Evolutionary conservation across 1,140 invertebrate genomes (phyloP).

Genomic region (Drosophila azteca): DNA sequence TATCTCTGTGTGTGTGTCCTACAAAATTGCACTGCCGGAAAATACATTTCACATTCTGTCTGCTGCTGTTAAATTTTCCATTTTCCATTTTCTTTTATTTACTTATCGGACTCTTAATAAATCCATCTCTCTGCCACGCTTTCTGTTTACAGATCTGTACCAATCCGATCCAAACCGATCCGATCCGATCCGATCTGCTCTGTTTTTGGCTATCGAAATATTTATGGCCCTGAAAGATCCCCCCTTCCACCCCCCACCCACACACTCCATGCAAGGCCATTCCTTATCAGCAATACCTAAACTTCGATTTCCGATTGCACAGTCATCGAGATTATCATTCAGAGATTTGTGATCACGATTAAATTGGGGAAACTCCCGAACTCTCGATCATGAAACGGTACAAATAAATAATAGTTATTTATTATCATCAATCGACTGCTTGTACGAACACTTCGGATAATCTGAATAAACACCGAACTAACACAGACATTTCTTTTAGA

Average conservation of each 20-base stretch:
- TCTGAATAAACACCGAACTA: too few relatives aligned
- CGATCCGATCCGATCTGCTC: constrained; percentile 2
- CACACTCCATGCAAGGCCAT: constrained; percentile 24
- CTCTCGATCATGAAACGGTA: too few relatives aligned
- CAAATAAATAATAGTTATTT: too few relatives aligned
- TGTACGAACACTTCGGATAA: too few relatives aligned
- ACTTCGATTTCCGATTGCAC: constrained; percentile 16
- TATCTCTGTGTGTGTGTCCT: constrained; percentile 3
- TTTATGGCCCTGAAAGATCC: constrained; percentile 54
- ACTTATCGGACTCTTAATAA: constrained; percentile 41
- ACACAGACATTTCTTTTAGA: too few relatives aligned
- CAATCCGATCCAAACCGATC: too few relatives aligned
- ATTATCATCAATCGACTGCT: too few relatives aligned
- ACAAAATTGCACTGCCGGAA: constrained; percentile 42
- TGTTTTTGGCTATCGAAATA: constrained; percentile 45
- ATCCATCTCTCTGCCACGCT: constrained; percentile 23
- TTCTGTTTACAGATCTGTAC: constrained; percentile 49
- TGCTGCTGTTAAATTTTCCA: constrained; percentile 11
- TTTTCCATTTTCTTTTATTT: constrained; percentile 31
- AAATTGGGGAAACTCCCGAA: too few relatives aligned
- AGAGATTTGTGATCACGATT: too few relatives aligned
- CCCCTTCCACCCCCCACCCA: constrained; percentile 8
- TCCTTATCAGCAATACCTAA: constrained; percentile 19
- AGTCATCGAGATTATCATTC: not conserved
- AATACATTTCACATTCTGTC: constrained; percentile 28